Evolutionary conservation across 2,888 invertebrate species (phyloP), one percentile per base, ranked within the genome.

Genomic region (Colostygia pectinataria): DNA sequence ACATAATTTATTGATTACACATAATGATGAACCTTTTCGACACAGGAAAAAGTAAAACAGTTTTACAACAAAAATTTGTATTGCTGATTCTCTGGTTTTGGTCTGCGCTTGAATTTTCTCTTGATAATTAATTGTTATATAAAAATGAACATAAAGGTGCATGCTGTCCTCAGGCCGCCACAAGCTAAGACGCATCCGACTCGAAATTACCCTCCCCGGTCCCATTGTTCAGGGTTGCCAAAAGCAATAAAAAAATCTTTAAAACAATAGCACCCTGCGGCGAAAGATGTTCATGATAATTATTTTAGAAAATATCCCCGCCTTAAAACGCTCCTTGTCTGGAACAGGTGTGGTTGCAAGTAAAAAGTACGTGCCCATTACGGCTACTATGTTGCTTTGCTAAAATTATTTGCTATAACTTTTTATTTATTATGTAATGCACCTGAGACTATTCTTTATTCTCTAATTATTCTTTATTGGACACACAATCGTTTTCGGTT

Each of bases 261-360:
- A 89, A 89, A 80, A 90, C 90, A 90, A 90, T 89, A 84, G 86
- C 81, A 80, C 84, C 90, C 89, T 66, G 75, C 64, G 87, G 90
- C 87, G 69, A 80, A 82, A 82, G 82, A 84, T 84, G 77, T 82
- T 79, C 82, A 80, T 71, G 78, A 85, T 88, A 88, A 89, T 89
- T 88, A 88, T 86, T 83, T 82, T 80, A 78, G 79, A 78, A 78
- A 80, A 77, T 77, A 73, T 65, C 66, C n/a, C 80, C 84, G 83
- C 83, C 82, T 80, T 76, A 75, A 59, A 83, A 80, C 69, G 83
- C 83, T 83, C 72, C 85, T 80, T 83, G 80, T 74, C 73, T 59
- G 68, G 71, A 73, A 78, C 83, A 83, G 83, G 83, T 83, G 83
- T 80, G 83, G 77, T 72, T 68, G 59, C 62, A 63, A n/a, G n/a